These are phyloP conservation scores for Microplitis manilae DNA, from an alignment of 2,888 invertebrate species.

Conservation along the genomic window DNA sequence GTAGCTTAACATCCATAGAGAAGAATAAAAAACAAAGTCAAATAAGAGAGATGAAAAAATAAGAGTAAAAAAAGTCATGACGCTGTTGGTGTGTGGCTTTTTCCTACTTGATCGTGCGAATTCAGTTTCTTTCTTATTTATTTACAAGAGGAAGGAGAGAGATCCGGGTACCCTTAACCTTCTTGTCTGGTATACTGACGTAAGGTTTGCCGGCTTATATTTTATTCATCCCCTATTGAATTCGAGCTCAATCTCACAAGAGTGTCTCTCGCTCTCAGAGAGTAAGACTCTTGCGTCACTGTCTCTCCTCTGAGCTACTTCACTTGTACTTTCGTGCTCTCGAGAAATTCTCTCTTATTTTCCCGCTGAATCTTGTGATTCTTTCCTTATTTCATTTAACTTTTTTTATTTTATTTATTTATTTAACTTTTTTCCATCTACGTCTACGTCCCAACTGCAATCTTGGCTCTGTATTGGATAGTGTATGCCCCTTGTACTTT, in stretches of 20 bases:
- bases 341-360: slow-evolving; percentile 42
- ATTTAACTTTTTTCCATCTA: slow-evolving; percentile 13
- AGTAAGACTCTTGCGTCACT: slow-evolving; percentile 37
- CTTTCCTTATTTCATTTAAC: slow-evolving; percentile 41
- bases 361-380: slow-evolving; percentile 33
- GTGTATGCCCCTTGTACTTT: slow-evolving; percentile 7
- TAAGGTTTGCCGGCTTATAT: slow-evolving; percentile 61
- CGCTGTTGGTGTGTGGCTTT: slow-evolving; percentile 20
- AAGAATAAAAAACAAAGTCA: neutral
- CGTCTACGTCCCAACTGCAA: slow-evolving; percentile 11
- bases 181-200: slow-evolving; percentile 42
- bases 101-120: slow-evolving; percentile 37
- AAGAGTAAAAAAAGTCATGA: slow-evolving; percentile 26
- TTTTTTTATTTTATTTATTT: slow-evolving; percentile 22
- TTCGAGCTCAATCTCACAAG: slow-evolving; percentile 70
- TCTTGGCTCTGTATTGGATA: slow-evolving; percentile 13
- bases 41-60: neutral
- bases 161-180: slow-evolving; percentile 60
- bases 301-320: slow-evolving; percentile 8
- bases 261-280: slow-evolving; percentile 64
- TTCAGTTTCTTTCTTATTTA: slow-evolving; percentile 60
- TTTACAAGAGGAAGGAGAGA: slow-evolving; percentile 57
- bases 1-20: slow-evolving; percentile 4
- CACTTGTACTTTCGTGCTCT: slow-evolving; percentile 27
- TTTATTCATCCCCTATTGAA: slow-evolving; percentile 72